Evolutionary conservation across 2,113 vertebrate genomes (phyloP), one percentile per base, ranked within the genome.

Genomic region (Varanus komodoensis): DNA sequence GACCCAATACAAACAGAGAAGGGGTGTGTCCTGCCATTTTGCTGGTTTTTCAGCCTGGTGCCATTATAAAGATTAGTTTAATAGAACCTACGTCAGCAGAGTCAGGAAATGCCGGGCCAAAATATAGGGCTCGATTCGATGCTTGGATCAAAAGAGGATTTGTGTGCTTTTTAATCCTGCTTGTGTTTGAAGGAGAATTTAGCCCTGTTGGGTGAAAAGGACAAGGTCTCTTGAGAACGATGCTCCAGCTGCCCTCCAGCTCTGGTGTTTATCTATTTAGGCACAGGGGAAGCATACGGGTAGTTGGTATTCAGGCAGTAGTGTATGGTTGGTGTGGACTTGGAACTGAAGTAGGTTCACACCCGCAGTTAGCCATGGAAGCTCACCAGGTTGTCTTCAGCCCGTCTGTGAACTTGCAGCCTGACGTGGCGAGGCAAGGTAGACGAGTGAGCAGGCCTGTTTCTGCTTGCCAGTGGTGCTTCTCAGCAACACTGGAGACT

Each of bases 1-100:
- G 94, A 91, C 91, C 87, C 93, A 96, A 93, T 79, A 88, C 93
- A 96, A 96, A 95, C 92, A 95, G 82, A 91, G 64, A 64, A 86
- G 87, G 89, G 57, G 15, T 80, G 69, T 82, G 93, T 92, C 88
- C 90, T 78, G 91, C 68, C 82, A 25, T 1, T 82, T 29, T 8
- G 7, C 29, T 74, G 1, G 6, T 38, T 67, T 52, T 57, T 91
- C 86, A 91, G 77, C 89, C 93, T 84, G 52, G 89, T 91, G 85
- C 85, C 86, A 44, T 91, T 95, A 90, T 88, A 93, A 84, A 74
- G 94, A 84, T 92, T 44, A 93, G 34, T 69, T 90, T 81, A 90
- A 85, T 32, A 91, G 57, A 91, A 85, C 93, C 61, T 67, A 61
- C 84, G 73, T 87, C 92, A 89, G 82, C 61, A 82, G 85, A 92